Base-by-base conservation (phyloP, 2,113 vertebrate genomes). In the cattle (Bos taurus) region DNA sequence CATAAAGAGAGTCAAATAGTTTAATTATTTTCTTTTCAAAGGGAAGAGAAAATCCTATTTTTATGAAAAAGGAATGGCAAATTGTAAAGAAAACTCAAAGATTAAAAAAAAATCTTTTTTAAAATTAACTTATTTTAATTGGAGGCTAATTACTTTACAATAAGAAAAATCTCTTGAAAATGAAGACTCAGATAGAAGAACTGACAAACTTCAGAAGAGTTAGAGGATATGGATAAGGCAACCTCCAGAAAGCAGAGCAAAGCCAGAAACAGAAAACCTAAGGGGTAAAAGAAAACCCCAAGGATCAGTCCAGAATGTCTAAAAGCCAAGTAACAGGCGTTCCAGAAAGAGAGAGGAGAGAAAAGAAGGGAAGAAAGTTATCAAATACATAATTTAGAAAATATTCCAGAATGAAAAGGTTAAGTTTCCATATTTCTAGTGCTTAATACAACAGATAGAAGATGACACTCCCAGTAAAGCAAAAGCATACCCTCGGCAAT, bases 311-410 rank as follows among this genome's bases (percentile, higher is more conserved):
- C 19, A 50, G 16, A 6, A 62, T 26, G 25, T 90, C 36, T 21
- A 94, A 71, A 36, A 92, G 81, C 23, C 43, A 80, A 71, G 40
- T n/a, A 88, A 80, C 2, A 64, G 86, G 36, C 56, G 36, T 80
- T 94, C 50, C 26, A 82, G 30, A 67, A 93, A 82, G 26, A 74
- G 28, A 90, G 23, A 36, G 33, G 9, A 78, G n/a, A 56, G 26
- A 30, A 67, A 88, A 95, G 14, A 14, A 48, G 40, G 62, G 25
- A 59, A 71, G n/a, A 19, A 60, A 62, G 85, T 50, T n/a, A 78
- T 52, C 48, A 94, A 88, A 78, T 33, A 91, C 64, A 74, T 83
- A 89, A 92, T 52, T 46, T 40, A 96, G 33, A 97, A 82, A n/a
- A 50, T 62, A 16, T 40, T 95, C 33, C 23, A 56, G 40, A 82